These are phyloP conservation scores for Bambusicola thoracicus DNA, from an alignment of 2,113 vertebrate species.

Conservation along the genomic window DNA sequence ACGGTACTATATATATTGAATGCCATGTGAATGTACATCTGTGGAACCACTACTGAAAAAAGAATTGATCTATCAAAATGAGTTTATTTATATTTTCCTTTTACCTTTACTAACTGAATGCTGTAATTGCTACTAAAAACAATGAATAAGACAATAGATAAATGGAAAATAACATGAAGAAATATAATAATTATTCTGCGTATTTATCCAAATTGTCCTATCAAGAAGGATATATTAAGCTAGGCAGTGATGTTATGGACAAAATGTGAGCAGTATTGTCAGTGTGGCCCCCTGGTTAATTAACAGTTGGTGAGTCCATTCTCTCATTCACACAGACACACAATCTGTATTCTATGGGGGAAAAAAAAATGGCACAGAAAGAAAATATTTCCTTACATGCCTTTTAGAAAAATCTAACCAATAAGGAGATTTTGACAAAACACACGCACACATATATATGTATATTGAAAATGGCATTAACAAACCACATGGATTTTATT, in stretches of 20 bases:
- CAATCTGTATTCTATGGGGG: not conserved
- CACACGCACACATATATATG: no score
- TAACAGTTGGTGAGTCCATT: not conserved
- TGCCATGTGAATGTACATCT: not conserved
- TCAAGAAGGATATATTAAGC: not conserved
- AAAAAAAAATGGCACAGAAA: not conserved
- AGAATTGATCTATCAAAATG: not conserved
- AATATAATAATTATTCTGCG: not conserved
- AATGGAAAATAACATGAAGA: conserved; percentile 1
- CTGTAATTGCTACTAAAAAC: not conserved
- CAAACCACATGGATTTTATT: not conserved
- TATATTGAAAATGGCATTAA: not conserved
- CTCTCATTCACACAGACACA: conserved; percentile 6
- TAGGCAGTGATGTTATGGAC: not conserved
- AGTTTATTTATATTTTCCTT: not conserved
- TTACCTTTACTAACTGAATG: not conserved
- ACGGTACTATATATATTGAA: not conserved
- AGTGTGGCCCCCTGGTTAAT: conserved; percentile 4
- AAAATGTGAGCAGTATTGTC: not conserved
- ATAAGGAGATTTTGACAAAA: not conserved
- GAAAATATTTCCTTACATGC: not conserved
- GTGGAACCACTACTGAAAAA: not conserved
- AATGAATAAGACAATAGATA: conserved; percentile 7
- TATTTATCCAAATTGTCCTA: not conserved
- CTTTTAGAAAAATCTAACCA: not conserved